Base-by-base conservation (phyloP, 2,888 invertebrate genomes). In the Trichogramma dendrolimi region DNA sequence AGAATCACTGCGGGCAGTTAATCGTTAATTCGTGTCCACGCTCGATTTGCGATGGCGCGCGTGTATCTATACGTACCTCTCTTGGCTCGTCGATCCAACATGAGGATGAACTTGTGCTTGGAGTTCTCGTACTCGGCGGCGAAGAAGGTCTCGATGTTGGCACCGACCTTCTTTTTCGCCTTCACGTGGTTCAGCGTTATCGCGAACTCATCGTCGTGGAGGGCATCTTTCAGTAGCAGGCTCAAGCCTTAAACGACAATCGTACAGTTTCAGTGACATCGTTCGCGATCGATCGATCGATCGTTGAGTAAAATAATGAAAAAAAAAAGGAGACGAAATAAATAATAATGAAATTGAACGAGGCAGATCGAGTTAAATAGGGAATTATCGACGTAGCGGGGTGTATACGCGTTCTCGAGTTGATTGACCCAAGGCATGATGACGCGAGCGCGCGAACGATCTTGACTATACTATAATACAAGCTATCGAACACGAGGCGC, bases 1-100 rank as follows among this genome's bases (percentile, higher is more conserved):
- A 88, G 77, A n/a, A 86, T 83, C n/a, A 88, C 89, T 89, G 75
- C 54, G 77, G 75, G 5, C 41, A 48, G 54, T 48, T 27, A 3
- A 7, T 38, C 54, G 44, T 5, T 54, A 7, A 27, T 41, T 41
- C 40, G 10, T 41, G 40, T 41, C 27, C 27, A 27, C 11, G 4
- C 6, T 10, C 27, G 11, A 14, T 48, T n/a, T 48, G 6, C 48
- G 47, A 11, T 11, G 11, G 11, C 2, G 5, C 2, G 6, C 1
- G 10, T 11, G 11, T 48, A 14, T 4, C 6, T 38, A 48, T 60
- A 10, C 46, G 46, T 72, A 86, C 86, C 82, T 81, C 80, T 77
- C 73, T 83, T 84, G 4, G 80, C 75, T 60, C 79, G 78, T 65
- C 84, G 76, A 71, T 86, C 85, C 43, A 86, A 75, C 71, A 83